Evolutionary conservation across 2,888 invertebrate genomes (phyloP).

Genomic region (Eupithecia insigniata): DNA sequence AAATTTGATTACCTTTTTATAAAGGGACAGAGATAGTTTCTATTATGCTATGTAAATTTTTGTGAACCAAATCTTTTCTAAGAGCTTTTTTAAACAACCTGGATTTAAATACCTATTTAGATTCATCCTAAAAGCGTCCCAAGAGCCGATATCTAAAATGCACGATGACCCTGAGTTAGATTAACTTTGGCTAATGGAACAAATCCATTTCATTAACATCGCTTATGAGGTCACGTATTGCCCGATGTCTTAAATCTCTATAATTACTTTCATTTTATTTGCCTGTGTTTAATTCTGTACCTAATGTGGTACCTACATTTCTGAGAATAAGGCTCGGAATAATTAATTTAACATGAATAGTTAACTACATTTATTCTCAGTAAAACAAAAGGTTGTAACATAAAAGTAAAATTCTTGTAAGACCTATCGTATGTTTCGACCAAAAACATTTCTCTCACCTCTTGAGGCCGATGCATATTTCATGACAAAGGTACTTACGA

Average conservation of each 20-base stretch:
- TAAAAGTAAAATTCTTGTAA: slow-evolving; percentile 22
- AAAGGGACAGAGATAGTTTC: slow-evolving; percentile 9
- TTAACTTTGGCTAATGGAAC: slow-evolving; percentile 35
- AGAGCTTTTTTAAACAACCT: slow-evolving; percentile 23
- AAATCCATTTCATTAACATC: slow-evolving; percentile 41
- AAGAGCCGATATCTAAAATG: slow-evolving; percentile 35
- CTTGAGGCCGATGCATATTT: slow-evolving; percentile 33
- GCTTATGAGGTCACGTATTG: slow-evolving; percentile 40
- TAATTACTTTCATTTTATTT: slow-evolving; percentile 29
- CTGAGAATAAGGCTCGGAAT: slow-evolving; percentile 3
- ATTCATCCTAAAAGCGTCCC: slow-evolving; percentile 26
- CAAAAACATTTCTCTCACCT: slow-evolving; percentile 32
- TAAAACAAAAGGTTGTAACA: background rate
- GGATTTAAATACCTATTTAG: slow-evolving; percentile 35
- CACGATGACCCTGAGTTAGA: slow-evolving; percentile 35
- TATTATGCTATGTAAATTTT: slow-evolving; percentile 20
- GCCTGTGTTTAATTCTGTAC: slow-evolving; percentile 5
- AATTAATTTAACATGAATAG: background rate
- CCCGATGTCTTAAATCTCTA: slow-evolving; percentile 30
- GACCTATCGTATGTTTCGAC: slow-evolving; percentile 3
- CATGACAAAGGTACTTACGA: slow-evolving; percentile 33
- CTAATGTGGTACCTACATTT: background rate
- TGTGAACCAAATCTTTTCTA: slow-evolving; percentile 27
- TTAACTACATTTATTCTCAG: background rate
- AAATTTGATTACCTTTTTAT: background rate